Base-by-base conservation (phyloP, 2,113 vertebrate genomes). In the Myotis yumanensis region DNA sequence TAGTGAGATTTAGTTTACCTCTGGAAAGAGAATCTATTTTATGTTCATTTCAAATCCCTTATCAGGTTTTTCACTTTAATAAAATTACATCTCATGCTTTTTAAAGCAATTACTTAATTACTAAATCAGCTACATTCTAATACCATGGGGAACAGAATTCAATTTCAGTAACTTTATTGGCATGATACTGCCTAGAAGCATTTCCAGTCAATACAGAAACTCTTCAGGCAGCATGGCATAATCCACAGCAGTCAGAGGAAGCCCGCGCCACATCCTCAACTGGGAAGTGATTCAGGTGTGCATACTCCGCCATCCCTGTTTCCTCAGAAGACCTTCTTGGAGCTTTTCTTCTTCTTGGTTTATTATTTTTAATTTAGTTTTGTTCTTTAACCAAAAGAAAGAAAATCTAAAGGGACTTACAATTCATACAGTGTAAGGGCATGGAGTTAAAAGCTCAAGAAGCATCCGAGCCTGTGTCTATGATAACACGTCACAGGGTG, bases 71-170 rank as follows among this genome's bases (percentile, higher is more conserved):
- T 91, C 22, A 72, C 57, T 92, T 93, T 92, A 95, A 96, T 95
- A 79, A 91, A 95, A 96, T 96, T 88, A 92, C 25, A 11, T 52
- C 35, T 94, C 54, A 62, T 90, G 62, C 68, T 96, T 96, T 87
- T 90, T 37, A 95, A 92, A 71, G n/a, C 68, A 95, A 95, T 95
- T 93, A 85, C 59, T 77, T 93, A 89, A 95, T 96, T 93, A 95
- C 20, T 79, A 90, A 94, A 91, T 95, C 72, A 89, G 51, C 25
- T 75, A 80, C 32, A 86, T 43, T 86, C 40, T 80, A 86, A 88
- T 86, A 86, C n/a, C 62, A 7, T 4, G 46, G 51, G 69, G 79
- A 83, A 71, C 16, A 51, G 30, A 90, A 93, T 90, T 89, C 71
- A 83, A 75, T 91, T 90, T 93, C 88, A 71, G 28, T 43, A 87